Evolutionary conservation across 2,888 invertebrate species (phyloP), one percentile per base, ranked within the genome.

Genomic region (Campoletis raptor): DNA sequence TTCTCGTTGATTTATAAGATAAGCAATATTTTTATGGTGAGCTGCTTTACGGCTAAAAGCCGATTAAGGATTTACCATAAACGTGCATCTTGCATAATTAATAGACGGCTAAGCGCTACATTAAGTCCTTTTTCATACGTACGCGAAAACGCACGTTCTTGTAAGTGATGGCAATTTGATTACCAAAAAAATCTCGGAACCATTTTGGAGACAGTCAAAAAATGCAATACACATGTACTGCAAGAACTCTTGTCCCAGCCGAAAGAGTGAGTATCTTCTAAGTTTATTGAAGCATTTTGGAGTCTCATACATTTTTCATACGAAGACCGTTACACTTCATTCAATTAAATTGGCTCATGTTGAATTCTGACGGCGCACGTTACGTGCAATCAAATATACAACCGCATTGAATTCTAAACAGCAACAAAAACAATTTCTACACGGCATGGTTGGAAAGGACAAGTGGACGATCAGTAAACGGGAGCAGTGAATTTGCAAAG

Each of bases 391-490:
- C 15, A 52, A 18, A 1, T 6, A 1, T 52, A 52, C 48, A 52
- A 52, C n/a, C 7, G 15, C n/a, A n/a, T 18, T 52, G n/a, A 18
- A 18, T n/a, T 52, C 6, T 52, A 5, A 52, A 52, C 7, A n/a
- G 18, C 5, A 4, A n/a, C n/a, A n/a, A 52, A 52, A n/a, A 48
- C 18, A 52, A 48, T 48, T 48, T 15, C 6, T 52, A 5, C 48
- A 18, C n/a, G n/a, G 0, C 5, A 52, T 52, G 18, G 48, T 52
- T 21, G 57, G 48, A 76, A 48, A 37, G 70, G 36, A 64, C 77
- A 57, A 42, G 66, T 52, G 67, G 57, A 48, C 78, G 52, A 84
- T 57, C 72, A 86, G 83, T 83, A 81, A 81, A 84, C 61, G 78
- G 81, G 69, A 80, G 73, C 72, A 80, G 69, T 81, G 88, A 40